Conservation (phyloP, 2,113 vertebrate species). For the Varanus komodoensis region DNA sequence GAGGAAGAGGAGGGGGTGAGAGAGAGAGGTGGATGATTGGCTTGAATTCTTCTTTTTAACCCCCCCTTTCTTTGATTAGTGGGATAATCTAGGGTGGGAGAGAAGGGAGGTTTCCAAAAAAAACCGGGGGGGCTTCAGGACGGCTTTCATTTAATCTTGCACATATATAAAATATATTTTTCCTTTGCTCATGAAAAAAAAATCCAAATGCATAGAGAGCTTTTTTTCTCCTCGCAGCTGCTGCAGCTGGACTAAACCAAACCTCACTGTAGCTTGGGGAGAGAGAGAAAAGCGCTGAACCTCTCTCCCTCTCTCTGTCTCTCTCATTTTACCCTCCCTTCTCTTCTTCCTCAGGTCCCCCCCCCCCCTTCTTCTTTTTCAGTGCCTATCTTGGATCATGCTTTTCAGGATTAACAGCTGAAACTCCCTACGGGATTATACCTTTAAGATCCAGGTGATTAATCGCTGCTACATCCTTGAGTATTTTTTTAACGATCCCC, state of each 20-base stretch:
- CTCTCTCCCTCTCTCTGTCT: constrained; percentile 11
- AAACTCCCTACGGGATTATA: constrained; percentile 62
- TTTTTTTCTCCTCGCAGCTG: constrained; percentile 68
- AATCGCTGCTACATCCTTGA: constrained; percentile 43
- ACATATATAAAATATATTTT: not conserved
- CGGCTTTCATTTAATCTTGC: constrained; percentile 60
- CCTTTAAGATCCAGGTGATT: constrained; percentile 64
- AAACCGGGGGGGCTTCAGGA: constrained; percentile 76
- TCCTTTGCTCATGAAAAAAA: constrained; percentile 83
- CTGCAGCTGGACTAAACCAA: constrained; percentile 95
- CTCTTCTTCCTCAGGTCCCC: not conserved
- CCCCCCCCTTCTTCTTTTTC: constrained; percentile 12
- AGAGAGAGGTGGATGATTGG: not conserved
- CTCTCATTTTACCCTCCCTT: not conserved
- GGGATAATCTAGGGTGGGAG: not conserved
- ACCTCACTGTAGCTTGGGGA: constrained; percentile 79
- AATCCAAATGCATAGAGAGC: constrained; percentile 89
- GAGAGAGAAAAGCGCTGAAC: constrained; percentile 56
- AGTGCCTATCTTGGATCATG: constrained; percentile 66
- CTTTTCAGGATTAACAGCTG: constrained; percentile 58
- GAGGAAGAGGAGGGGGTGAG: not conserved
- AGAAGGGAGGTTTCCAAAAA: not conserved
- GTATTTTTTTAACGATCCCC: not conserved
- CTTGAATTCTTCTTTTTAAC: not conserved
- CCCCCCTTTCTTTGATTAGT: not conserved